Percentiles rank a stretch among this genome's conserved stretches.
phyloP scores from a whole-genome alignment of 2,888 invertebrate genomes.

The Trilocha varians region DNA sequence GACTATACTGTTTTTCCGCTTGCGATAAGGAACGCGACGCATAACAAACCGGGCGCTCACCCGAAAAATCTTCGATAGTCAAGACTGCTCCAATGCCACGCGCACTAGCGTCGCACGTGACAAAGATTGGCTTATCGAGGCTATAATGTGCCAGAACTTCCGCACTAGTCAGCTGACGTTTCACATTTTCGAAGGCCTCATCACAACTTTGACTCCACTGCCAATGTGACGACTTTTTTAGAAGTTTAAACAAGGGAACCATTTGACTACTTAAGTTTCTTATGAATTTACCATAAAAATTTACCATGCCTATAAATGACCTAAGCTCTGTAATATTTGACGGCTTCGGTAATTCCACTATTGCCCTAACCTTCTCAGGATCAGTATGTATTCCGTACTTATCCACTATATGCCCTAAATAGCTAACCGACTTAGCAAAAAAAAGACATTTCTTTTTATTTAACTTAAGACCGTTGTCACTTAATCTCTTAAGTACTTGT shows the following conservation, averaged over 20 bases:
- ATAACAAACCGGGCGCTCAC: slow-evolving; percentile 11
- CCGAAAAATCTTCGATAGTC: slow-evolving; percentile 11
- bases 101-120: slow-evolving; percentile 18
- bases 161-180: slow-evolving; percentile 8
- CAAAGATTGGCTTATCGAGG: slow-evolving; percentile 7
- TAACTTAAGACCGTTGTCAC: slow-evolving; percentile 4
- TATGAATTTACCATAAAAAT: slow-evolving; percentile 13
- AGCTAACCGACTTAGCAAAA: slow-evolving; percentile 2
- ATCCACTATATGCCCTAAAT: slow-evolving; percentile 8
- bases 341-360: slow-evolving; percentile 7
- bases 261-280: slow-evolving; percentile 10
- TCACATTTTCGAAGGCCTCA: slow-evolving; percentile 10
- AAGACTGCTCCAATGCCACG: slow-evolving; percentile 14
- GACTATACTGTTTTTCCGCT: slow-evolving; percentile 3
- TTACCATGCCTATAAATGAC: slow-evolving; percentile 12
- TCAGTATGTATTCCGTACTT: slow-evolving; percentile 6
- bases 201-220: slow-evolving; percentile 7
- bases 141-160: slow-evolving; percentile 15
- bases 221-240: slow-evolving; percentile 11
- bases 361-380: slow-evolving; percentile 7
- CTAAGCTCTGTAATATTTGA: slow-evolving; percentile 8
- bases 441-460: slow-evolving; percentile 11
- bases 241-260: slow-evolving; percentile 9
- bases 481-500: slow-evolving; percentile 6
- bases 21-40: slow-evolving; percentile 4